phyloP scores from a whole-genome alignment of 2,888 invertebrate species.

The Junonia oenone region DNA sequence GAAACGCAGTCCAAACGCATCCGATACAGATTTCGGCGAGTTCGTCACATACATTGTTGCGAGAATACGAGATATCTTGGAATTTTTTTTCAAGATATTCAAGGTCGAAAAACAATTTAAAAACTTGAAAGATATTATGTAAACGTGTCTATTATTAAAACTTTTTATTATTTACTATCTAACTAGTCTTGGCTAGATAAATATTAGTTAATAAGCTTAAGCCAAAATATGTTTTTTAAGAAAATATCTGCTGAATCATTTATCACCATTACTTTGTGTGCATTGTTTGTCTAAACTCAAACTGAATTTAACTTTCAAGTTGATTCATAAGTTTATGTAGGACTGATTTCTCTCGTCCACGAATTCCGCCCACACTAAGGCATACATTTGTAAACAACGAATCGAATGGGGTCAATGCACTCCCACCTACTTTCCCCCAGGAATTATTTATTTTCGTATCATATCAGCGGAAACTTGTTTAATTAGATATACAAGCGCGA shows the following conservation, averaged over 20 bases:
- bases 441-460: constrained; percentile 23
- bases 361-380: constrained; percentile 30
- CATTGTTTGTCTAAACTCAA: constrained; percentile 7
- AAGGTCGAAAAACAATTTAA: background rate
- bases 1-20: background rate
- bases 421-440: constrained; percentile 56
- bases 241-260: constrained; percentile 1
- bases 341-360: constrained; percentile 28
- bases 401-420: constrained; percentile 52
- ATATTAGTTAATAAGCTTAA: no score
- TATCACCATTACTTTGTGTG: background rate
- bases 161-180: no score
- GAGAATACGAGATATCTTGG: background rate
- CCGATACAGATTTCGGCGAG: background rate
- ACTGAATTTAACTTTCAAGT: constrained; percentile 18
- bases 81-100: background rate
- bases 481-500: constrained; percentile 14
- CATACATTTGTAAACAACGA: constrained; percentile 36
- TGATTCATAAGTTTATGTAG: constrained; percentile 19
- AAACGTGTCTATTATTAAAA: background rate
- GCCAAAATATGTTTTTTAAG: background rate
- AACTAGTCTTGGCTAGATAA: no score
- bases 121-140: background rate
- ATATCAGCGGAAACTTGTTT: constrained; percentile 18
- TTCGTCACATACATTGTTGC: background rate